These are phyloP conservation scores for Allophyes oxyacanthae DNA, from an alignment of 2,888 invertebrate genomes.

Conservation along the genomic window DNA sequence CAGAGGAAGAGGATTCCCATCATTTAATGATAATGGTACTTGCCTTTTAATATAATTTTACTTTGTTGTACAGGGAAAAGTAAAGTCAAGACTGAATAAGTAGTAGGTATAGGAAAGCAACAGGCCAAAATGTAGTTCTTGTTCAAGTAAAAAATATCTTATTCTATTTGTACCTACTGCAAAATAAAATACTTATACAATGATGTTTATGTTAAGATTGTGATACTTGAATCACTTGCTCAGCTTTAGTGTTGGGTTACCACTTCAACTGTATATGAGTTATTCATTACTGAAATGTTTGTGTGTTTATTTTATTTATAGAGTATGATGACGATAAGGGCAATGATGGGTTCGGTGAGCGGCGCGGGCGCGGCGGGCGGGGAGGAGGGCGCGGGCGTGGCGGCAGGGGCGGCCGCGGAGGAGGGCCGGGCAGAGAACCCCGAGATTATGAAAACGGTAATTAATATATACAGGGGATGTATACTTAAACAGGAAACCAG, in stretches of 20 bases:
- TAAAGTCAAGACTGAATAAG: too few species aligned
- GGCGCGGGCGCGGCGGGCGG: conserved; percentile 76
- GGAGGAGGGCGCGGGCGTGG: conserved; percentile 74
- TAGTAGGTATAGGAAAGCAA: too few species aligned
- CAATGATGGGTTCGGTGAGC: conserved; percentile 74
- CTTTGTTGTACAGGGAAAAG: too few species aligned
- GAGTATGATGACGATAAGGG: conserved; percentile 65
- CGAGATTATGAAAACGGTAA: conserved; percentile 68
- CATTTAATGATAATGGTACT: conserved; percentile 77
- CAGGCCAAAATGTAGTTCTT: too few species aligned
- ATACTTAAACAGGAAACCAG: too few species aligned
- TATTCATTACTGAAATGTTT: background rate
- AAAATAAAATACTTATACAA: too few species aligned
- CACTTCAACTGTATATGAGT: conserved; percentile 3
- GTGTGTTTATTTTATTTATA: conserved; percentile 21
- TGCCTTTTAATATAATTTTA: background rate
- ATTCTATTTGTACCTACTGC: too few species aligned
- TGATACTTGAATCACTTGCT: conserved; percentile 9
- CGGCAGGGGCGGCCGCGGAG: conserved; percentile 74
- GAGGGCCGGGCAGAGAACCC: conserved; percentile 70
- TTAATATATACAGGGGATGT: too few species aligned
- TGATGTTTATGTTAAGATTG: background rate
- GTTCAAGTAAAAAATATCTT: too few species aligned
- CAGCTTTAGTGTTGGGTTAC: conserved; percentile 21
- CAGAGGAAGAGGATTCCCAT: conserved; percentile 85